Conservation (phyloP, 2,888 invertebrate genomes). For the Pelosia muscerda region DNA sequence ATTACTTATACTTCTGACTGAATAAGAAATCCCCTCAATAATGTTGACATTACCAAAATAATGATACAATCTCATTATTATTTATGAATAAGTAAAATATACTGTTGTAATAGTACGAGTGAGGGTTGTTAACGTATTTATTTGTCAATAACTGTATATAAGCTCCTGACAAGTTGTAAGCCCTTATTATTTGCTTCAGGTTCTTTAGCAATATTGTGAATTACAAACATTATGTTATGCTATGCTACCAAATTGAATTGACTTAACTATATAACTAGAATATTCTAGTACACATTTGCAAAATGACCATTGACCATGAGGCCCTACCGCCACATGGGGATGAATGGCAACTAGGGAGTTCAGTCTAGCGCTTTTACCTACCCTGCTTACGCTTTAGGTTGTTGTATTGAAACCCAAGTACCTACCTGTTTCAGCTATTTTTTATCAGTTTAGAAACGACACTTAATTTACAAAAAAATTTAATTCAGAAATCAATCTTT, state of each 20-base stretch:
- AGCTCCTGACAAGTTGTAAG: constrained; percentile 4
- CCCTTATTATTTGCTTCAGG: constrained; percentile 6
- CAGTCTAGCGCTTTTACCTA: too few relatives aligned
- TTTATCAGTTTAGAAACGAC: too few relatives aligned
- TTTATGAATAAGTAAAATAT: constrained; percentile 38
- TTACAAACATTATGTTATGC: not conserved
- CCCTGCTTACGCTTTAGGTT: too few relatives aligned
- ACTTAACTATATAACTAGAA: too few relatives aligned
- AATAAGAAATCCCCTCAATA: constrained; percentile 16
- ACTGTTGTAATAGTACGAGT: constrained; percentile 25
- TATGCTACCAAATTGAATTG: not conserved
- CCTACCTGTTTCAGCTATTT: too few relatives aligned
- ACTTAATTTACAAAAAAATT: too few relatives aligned
- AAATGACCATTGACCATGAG: too few relatives aligned
- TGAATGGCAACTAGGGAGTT: too few relatives aligned
- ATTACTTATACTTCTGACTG: constrained; percentile 39
- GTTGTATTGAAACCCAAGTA: too few relatives aligned
- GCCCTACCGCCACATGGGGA: too few relatives aligned
- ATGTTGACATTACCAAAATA: constrained; percentile 32
- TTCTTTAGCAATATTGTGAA: constrained; percentile 9
- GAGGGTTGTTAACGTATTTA: constrained; percentile 16
- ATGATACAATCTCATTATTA: constrained; percentile 34
- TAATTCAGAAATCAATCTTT: too few relatives aligned
- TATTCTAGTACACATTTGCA: too few relatives aligned
- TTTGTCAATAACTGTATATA: constrained; percentile 15